Conservation (phyloP, 1,140 invertebrate species). For the Megalopta genalis region DNA sequence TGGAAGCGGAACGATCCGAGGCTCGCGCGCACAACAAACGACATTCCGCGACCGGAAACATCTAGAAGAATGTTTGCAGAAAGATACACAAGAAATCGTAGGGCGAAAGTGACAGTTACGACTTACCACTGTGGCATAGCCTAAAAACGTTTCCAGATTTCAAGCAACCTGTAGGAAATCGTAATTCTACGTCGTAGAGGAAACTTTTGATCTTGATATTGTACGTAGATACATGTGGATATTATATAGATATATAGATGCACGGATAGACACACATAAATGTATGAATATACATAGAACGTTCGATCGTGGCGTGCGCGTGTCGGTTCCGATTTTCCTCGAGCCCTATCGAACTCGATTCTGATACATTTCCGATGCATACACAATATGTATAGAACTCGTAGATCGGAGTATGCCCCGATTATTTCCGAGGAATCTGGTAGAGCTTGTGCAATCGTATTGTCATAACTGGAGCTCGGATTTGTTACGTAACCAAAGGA, state of each 20-base stretch:
- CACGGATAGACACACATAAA: no score
- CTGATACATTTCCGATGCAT: background rate
- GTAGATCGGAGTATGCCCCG: background rate
- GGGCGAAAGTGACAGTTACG: background rate
- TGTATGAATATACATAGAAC: background rate
- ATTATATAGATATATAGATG: no score
- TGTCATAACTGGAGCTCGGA: constrained; percentile 41
- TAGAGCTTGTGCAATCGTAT: constrained; percentile 26
- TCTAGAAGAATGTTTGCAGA: constrained; percentile 1
- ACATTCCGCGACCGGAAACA: constrained; percentile 28
- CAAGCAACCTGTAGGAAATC: background rate
- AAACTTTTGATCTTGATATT: no score
- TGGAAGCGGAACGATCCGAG: constrained; percentile 26
- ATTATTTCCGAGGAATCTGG: constrained; percentile 25
- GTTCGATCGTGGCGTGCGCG: background rate
- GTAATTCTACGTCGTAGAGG: no score
- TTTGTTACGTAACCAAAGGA: constrained; percentile 28
- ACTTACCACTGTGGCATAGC: no score
- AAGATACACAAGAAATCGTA: background rate
- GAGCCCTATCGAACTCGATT: no score
- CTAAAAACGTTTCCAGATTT: background rate
- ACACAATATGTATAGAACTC: background rate
- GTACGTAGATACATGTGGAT: background rate
- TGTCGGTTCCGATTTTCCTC: background rate
- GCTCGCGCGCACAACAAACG: background rate